Evolutionary conservation across 2,113 vertebrate genomes (phyloP).

Genomic region (Cynoglossus semilaevis): DNA sequence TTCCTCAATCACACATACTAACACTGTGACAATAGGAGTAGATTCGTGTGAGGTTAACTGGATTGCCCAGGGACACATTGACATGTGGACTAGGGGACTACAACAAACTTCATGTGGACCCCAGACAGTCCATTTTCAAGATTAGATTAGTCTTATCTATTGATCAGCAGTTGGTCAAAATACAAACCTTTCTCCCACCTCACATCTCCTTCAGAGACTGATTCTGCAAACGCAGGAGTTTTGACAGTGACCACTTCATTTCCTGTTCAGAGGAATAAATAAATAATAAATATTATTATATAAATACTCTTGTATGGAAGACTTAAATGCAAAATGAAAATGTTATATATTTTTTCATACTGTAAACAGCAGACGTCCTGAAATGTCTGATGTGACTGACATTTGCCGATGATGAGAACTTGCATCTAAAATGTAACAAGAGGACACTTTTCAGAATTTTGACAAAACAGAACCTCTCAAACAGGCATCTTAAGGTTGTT

Average conservation of each 20-base stretch:
- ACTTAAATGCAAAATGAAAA: neutral
- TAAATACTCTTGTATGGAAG: no score
- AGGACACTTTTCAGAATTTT: neutral
- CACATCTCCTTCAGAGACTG: conserved; percentile 95
- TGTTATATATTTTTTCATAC: conserved; percentile 72
- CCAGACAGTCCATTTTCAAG: no score
- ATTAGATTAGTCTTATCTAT: no score
- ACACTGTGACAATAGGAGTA: no score
- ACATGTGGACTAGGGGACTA: neutral
- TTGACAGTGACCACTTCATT: conserved; percentile 89
- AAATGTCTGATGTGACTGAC: conserved; percentile 83
- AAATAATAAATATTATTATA: neutral
- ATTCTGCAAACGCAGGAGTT: conserved; percentile 94
- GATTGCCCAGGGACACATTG: neutral
- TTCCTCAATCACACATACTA: no score
- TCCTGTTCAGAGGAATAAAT: conserved; percentile 65
- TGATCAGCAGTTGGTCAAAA: neutral
- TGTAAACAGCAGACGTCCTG: conserved; percentile 79
- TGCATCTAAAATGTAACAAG: conserved; percentile 73
- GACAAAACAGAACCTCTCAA: neutral
- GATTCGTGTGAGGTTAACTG: no score
- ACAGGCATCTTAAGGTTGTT: no score
- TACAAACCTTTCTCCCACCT: conserved; percentile 95
- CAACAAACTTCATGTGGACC: no score
- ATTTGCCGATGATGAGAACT: conserved; percentile 56